Base-by-base conservation (phyloP, 2,113 vertebrate species). In the Pongo pygmaeus region DNA sequence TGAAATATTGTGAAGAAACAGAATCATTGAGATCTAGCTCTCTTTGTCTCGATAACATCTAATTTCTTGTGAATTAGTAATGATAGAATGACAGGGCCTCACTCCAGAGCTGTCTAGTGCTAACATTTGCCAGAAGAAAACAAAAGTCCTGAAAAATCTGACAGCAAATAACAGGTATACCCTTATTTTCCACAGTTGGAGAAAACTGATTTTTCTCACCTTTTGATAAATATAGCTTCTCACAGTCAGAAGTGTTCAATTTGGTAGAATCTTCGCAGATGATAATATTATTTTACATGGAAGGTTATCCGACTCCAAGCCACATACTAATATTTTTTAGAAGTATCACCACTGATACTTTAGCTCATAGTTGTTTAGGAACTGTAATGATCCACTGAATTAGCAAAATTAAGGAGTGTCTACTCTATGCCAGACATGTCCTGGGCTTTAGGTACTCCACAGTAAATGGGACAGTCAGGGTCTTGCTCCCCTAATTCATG, bases 21-120 rank as follows among this genome's bases (percentile, higher is more conserved):
- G 46, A 38, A 61, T 52, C 32, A 1, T 1, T 38, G 22, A 52
- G 4, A 22, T 23, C 38, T 27, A 55, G 30, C n/a, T 46, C 13
- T 32, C 0, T 50, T 32, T 43, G 35, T 74, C 48, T 22, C 1
- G 13, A 22, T 5, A n/a, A 3, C 10, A 3, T n/a, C 14, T 84
- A 1, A 77, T 55, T 81, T 81, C 23, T 64, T 5, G 3, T 23
- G 27, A 75, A 18, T 91, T 48, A 22, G 0, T 78, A 32, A 35
- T 2, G 2, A 22, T 17, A 48, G 52, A 43, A 74, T 2, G 9
- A 2, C 27, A 46, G 57, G 52, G 8, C 10, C 40, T 40, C 9
- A 6, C 52, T 13, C 20, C 16, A 27, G 46, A 79, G 50, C 32
- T 23, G 9, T 0, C 0, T 13, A 30, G 11, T 10, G 3, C 50